phyloP scores from a whole-genome alignment of 2,888 invertebrate genomes.

The Galerucella nymphaeae region DNA sequence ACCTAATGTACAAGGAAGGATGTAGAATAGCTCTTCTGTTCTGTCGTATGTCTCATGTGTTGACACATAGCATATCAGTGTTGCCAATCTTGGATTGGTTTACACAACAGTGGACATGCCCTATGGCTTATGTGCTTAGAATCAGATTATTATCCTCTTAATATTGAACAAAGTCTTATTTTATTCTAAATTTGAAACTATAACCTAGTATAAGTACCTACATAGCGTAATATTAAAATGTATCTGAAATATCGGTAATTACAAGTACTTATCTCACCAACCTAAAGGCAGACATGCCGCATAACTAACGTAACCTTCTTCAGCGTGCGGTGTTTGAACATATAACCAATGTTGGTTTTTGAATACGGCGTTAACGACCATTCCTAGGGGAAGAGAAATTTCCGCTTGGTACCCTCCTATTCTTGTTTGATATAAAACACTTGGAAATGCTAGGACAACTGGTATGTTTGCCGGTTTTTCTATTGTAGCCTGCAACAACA shows the following conservation, averaged over 20 bases:
- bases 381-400: slow-evolving; percentile 79
- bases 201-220: too few relatives aligned
- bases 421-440: slow-evolving; percentile 79
- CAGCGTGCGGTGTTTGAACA: slow-evolving; percentile 86
- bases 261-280: slow-evolving; percentile 41
- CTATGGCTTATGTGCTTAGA: too few relatives aligned
- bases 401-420: slow-evolving; percentile 76
- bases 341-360: slow-evolving; percentile 88
- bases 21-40: too few relatives aligned
- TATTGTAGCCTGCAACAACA: slow-evolving; percentile 72
- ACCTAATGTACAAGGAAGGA: too few relatives aligned
- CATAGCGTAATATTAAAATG: too few relatives aligned
- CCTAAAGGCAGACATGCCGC: slow-evolving; percentile 82
- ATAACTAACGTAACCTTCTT: slow-evolving; percentile 85
- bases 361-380: slow-evolving; percentile 88
- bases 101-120: too few relatives aligned
- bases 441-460: slow-evolving; percentile 81
- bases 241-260: not conserved
- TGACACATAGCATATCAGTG: too few relatives aligned
- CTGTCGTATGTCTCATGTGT: too few relatives aligned
- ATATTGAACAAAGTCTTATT: too few relatives aligned
- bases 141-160: too few relatives aligned
- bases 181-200: too few relatives aligned
- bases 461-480: slow-evolving; percentile 87
- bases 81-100: too few relatives aligned